A percentile compares a stretch with the other conserved stretches of the same genome.
These are phyloP conservation scores for Empis livida DNA, from an alignment of 2,888 invertebrate genomes.

Conservation along the genomic window DNA sequence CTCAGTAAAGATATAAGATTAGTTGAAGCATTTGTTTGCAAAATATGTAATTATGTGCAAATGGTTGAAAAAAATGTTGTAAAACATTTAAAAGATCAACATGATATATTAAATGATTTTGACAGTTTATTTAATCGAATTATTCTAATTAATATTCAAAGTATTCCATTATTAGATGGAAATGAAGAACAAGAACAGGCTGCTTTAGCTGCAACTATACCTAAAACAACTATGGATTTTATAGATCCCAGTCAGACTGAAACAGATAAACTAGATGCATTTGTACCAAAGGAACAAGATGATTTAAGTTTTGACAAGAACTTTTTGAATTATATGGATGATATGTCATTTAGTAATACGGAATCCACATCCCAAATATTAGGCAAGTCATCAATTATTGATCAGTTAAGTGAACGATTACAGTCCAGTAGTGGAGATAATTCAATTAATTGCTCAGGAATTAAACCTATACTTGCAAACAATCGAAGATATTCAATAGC, in stretches of 20 bases:
- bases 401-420: conserved; percentile 2
- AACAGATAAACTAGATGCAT: conserved; percentile 4
- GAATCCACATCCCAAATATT: neutral
- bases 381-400: conserved; percentile 4
- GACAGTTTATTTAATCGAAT: conserved; percentile 11
- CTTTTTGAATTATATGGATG: conserved; percentile 8
- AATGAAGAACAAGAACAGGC: conserved; percentile 1
- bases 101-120: conserved; percentile 14
- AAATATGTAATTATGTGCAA: conserved; percentile 61
- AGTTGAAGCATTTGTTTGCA: conserved; percentile 48
- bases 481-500: conserved; percentile 16
- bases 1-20: conserved; percentile 8
- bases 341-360: conserved; percentile 6
- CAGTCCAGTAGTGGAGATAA: neutral
- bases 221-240: neutral
- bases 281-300: conserved; percentile 5
- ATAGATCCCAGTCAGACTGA: conserved; percentile 7
- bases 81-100: conserved; percentile 41
- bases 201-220: no score
- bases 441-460: neutral
- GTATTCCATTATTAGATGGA: conserved; percentile 11
- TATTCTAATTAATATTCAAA: conserved; percentile 14
- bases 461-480: neutral
- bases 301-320: conserved; percentile 9
- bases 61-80: conserved; percentile 45